Base-by-base conservation (phyloP, 2,888 invertebrate genomes). In the Drosophila rubida region DNA sequence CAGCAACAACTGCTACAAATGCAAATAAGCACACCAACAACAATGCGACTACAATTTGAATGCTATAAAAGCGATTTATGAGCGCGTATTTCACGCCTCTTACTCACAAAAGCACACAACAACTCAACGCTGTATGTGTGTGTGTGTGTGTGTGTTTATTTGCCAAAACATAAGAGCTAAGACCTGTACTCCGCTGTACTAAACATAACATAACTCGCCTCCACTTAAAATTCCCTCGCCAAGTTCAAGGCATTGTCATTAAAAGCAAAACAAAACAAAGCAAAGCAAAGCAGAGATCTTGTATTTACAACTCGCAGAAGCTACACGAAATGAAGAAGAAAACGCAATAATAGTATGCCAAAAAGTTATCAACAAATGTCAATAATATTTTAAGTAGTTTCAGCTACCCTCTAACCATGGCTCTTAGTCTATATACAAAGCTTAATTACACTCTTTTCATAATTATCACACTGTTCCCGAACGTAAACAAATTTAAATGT, bases 21-120 rank as follows among this genome's bases (percentile, higher is more conserved):
- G 22, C 27, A 53, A 69, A 41, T 51, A 76, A 44, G 25, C 23
- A 46, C 45, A 55, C 51, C 42, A 51, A 45, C 37, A 54, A 51
- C 35, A 50, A 51, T 25, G 58, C 32, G 59, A 49, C 68, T 73
- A 58, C 67, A 65, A 79, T 79, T 85, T 79, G 42, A 74, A 64
- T 71, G 86, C 74, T 57, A 77, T 81, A 69, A 83, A 82, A 64
- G 64, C 68, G 42, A 79, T 82, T 76, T 80, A 82, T 73, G 68
- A 50, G 65, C 79, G 60, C 72, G 60, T 70, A 79, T 70, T 69
- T 84, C 60, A 75, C 63, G 85, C 69, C 78, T 69, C 66, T 32
- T 45, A 50, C 60, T 51, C 62, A 73, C 57, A 48, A 9, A 42
- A 6, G 11, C 27, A 41, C 25, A 50, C 25, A 22, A n/a, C n/a